Base-by-base conservation (phyloP, 1,140 invertebrate genomes). In the Megalonaias nervosa region DNA sequence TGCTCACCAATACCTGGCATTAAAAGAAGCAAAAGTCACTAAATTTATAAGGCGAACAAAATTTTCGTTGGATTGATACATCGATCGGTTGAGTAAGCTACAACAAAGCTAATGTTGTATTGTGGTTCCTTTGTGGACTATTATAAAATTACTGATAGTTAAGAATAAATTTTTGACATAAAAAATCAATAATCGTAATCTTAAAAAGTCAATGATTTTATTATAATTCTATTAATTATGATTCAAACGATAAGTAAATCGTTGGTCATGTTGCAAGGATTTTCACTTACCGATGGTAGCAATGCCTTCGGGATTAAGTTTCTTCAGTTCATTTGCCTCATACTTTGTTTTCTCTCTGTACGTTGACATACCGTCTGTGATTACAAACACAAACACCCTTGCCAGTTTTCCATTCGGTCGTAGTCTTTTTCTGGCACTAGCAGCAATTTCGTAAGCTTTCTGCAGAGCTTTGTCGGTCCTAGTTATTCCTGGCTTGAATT, bases 241-340 rank as follows among this genome's bases (percentile, higher is more conserved):
- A 48, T 48, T 48, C 38, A 11, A 1, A 6, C 6, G 38, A 48
- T 48, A 48, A 11, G 38, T 11, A 61, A 61, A 19, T 14, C 21
- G 21, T 0, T 23, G 19, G 21, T 62, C 14, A 14, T 1, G 13
- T 11, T 23, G 21, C 4, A 9, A 0, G 19, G 21, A 62, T n/a
- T n/a, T 62, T 11, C 19, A 19, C 62, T 48, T 31, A 75, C 73
- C 73, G 13, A 75, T 55, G 23, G 19, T 66, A 3, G 58, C 65
- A n/a, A 75, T 60, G 13, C 55, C 60, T 61, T 59, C 56, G 2
- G 26, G 26, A 31, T 48, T 38, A 58, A 64, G 12, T n/a, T 21
- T 26, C 31, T 38, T 58, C 16, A 74, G 65, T 15, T 58, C 1
- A 1, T 3, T 93, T 79, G 77, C 77, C 2, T 15, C 66, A 17